Evolutionary conservation across 2,797 vertebrate species (phyloP).

Genomic region (Phrynocephalus guinanensis): DNA sequence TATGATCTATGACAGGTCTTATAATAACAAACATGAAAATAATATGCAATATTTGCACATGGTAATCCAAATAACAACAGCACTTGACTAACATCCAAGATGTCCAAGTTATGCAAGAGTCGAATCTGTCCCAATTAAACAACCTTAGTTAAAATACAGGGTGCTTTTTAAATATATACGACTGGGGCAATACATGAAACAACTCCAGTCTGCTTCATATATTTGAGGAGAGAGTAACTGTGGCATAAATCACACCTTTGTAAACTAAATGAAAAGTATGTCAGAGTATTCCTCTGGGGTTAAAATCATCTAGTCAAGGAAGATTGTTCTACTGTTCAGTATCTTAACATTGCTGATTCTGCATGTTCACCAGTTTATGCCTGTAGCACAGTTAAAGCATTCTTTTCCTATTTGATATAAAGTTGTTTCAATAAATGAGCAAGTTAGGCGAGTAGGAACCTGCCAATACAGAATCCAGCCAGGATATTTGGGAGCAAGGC

Average conservation of each 20-base stretch:
- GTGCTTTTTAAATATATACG: neutral
- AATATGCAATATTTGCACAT: neutral
- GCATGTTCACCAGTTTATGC: neutral
- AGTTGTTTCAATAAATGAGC: neutral
- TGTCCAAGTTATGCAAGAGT: neutral
- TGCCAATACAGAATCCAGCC: neutral
- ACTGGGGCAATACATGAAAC: neutral
- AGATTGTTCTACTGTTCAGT: neutral
- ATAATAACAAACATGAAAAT: neutral
- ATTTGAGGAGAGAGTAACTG: neutral
- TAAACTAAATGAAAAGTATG: constrained; percentile 11
- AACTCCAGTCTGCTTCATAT: neutral
- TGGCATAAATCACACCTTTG: neutral
- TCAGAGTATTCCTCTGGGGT: neutral
- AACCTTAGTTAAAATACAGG: neutral
- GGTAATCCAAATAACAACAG: neutral
- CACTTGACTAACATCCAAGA: constrained; percentile 2
- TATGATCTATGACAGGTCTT: neutral
- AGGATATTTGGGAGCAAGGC: neutral
- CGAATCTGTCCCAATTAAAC: neutral
- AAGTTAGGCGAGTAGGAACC: neutral
- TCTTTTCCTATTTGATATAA: constrained; percentile 4
- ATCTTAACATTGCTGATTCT: constrained; percentile 25
- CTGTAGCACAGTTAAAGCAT: constrained; percentile 20
- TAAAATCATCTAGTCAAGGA: neutral